These are phyloP conservation scores for Rhagonycha fulva DNA, from an alignment of 2,888 invertebrate species.

Conservation along the genomic window DNA sequence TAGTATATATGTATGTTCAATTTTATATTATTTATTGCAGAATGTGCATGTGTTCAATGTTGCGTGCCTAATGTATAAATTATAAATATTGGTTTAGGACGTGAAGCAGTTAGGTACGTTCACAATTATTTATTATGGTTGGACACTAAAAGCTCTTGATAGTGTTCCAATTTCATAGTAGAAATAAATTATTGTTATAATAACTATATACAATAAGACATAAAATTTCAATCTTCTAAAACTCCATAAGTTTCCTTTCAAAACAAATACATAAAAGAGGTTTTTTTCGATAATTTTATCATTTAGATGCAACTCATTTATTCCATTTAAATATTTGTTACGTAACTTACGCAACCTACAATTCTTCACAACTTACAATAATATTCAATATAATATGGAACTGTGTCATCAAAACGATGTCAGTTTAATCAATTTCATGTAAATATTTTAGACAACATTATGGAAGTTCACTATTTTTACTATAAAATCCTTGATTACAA, in stretches of 20 bases:
- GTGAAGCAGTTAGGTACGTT: not conserved
- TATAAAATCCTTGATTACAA: no score
- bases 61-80: not conserved
- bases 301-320: not conserved
- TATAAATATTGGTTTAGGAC: not conserved
- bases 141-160: not conserved
- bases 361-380: not conserved
- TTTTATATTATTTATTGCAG: not conserved
- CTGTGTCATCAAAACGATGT: not conserved
- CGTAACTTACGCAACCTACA: not conserved
- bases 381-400: not conserved
- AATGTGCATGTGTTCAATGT: not conserved
- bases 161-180: not conserved
- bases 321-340: not conserved
- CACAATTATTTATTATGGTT: not conserved
- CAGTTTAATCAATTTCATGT: not conserved
- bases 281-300: not conserved
- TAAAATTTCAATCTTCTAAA: not conserved
- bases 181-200: not conserved
- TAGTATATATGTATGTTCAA: no score
- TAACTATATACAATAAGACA: not conserved
- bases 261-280: not conserved
- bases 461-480: not conserved
- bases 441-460: not conserved
- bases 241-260: not conserved